Base-by-base conservation (phyloP, 2,797 vertebrate genomes). In the Triplophysa bombifrons region DNA sequence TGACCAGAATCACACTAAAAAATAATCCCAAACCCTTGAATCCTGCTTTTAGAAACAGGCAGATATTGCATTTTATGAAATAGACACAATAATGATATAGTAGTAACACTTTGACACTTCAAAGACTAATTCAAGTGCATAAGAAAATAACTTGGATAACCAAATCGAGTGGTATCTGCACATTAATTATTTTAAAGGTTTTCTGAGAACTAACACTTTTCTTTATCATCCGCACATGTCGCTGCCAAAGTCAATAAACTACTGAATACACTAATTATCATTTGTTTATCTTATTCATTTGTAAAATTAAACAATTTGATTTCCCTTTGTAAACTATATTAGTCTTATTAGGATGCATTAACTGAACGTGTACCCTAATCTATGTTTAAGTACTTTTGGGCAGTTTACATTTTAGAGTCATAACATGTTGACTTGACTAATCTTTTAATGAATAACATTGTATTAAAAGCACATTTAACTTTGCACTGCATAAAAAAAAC, bases 1-100 rank as follows among this genome's bases (percentile, higher is more conserved):
- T 87, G 89, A 88, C 82, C 77, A 64, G 56, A 87, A 87, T 88
- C 74, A 86, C 17, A 38, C 13, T 6, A 7, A 8, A 38, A 38
- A 38, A 38, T 8, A 6, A 38, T 38, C 6, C 5, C 5, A 38
- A 38, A 46, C 11, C 12, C 44, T 13, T 46, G 44, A 46, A 46
- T 46, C 44, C 11, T 13, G 3, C 0, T 13, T 46, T 6, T 13
- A 46, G 12, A 11, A 46, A 46, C 44, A 46, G 44, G 12, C 44
- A 46, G 44, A 38, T 38, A 13, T 46, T 46, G 44, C 10, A 13
- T 46, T 13, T 46, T 11, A 46, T 11, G 2, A 11, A 13, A 46
- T 11, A 46, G 44, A 46, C 10, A 44, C 10, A 46, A 46, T 3
- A 2, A 46, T 44, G 41, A 10, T 9, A 44, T 44, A 44, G 41